Percentiles rank a stretch among this genome's conserved stretches.
Evolutionary conservation across 2,797 vertebrate species (phyloP).

Genomic region (Poecilia picta): DNA sequence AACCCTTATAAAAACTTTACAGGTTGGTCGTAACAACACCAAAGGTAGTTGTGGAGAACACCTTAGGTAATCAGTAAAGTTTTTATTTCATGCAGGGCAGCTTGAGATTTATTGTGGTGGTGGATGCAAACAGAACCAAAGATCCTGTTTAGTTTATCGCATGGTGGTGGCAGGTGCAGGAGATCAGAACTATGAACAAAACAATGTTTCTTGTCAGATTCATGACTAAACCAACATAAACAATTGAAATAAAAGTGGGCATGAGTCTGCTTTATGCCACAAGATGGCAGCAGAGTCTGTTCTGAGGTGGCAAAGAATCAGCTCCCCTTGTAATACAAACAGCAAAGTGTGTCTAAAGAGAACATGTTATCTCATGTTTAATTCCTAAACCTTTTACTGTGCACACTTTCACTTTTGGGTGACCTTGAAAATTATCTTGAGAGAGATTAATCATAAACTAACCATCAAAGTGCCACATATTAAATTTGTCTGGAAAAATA

Average conservation of each 20-base stretch:
- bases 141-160: background rate
- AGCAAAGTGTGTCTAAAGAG: background rate
- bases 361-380: background rate
- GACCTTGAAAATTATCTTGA: background rate
- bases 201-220: background rate
- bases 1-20: conserved; percentile 5
- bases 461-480: background rate
- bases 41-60: conserved; percentile 48
- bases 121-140: conserved; percentile 24
- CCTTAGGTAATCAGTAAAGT: conserved; percentile 34
- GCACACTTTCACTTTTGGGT: background rate
- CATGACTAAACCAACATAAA: background rate
- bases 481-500: background rate
- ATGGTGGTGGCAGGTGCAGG: background rate
- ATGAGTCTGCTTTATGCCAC: conserved; percentile 22
- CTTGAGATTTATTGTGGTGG: conserved; percentile 21
- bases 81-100: conserved; percentile 39
- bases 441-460: background rate
- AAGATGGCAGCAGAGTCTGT: conserved; percentile 59
- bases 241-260: background rate
- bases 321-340: background rate
- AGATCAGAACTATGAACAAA: background rate
- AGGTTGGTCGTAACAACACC: conserved; percentile 44
- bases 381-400: background rate
- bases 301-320: background rate